Percentiles rank a stretch among this genome's conserved stretches.
Evolutionary conservation across 1,140 invertebrate species (phyloP).

Genomic region (Mactra quadrangularis): DNA sequence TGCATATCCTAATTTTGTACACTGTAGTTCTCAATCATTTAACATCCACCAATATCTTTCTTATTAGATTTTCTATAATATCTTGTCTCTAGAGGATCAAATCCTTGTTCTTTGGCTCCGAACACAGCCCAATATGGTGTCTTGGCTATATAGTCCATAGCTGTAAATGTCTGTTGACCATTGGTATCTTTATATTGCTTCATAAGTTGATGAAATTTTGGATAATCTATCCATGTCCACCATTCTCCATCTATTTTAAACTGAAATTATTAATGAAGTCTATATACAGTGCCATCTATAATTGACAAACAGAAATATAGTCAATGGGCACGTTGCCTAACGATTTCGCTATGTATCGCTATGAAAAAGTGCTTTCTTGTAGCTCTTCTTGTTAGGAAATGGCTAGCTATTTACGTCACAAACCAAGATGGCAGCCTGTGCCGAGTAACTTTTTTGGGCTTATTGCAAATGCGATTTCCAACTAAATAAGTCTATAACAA

Average conservation of each 20-base stretch:
- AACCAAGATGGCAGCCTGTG: too few relatives aligned
- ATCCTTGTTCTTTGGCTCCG: conserved; percentile 86
- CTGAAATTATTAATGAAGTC: conserved; percentile 78
- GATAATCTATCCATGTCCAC: conserved; percentile 88
- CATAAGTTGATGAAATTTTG: conserved; percentile 86
- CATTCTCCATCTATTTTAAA: conserved; percentile 86
- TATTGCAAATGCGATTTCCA: too few relatives aligned
- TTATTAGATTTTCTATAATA: conserved; percentile 85
- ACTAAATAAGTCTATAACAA: too few relatives aligned
- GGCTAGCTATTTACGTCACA: too few relatives aligned
- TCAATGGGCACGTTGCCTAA: too few relatives aligned
- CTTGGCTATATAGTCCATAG: conserved; percentile 86
- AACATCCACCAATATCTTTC: conserved; percentile 81
- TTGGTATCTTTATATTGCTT: conserved; percentile 81
- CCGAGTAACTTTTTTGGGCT: too few relatives aligned
- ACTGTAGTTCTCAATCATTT: conserved; percentile 28
- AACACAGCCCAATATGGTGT: conserved; percentile 87
- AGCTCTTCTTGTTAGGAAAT: too few relatives aligned
- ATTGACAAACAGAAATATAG: too few relatives aligned
- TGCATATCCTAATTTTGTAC: too few relatives aligned
- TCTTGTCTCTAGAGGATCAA: conserved; percentile 87
- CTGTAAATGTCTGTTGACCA: conserved; percentile 84
- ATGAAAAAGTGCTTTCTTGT: too few relatives aligned
- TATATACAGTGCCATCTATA: too few relatives aligned
- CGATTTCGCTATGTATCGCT: too few relatives aligned